phyloP scores from a whole-genome alignment of 2,797 vertebrate species.

The Enoplosus armatus region DNA sequence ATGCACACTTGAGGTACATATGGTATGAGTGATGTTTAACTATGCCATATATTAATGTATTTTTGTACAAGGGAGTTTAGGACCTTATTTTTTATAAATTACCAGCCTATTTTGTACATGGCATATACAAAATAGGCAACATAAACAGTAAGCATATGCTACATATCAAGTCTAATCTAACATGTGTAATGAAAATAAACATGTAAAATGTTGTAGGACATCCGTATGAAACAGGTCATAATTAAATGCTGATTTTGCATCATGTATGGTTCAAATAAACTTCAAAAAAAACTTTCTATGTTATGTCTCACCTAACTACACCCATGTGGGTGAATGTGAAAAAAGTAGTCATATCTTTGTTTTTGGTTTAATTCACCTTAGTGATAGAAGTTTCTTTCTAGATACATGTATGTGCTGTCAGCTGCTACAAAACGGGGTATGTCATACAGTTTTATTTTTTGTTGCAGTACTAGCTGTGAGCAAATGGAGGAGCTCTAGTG shows the following conservation, averaged over 20 bases:
- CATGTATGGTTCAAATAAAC: not conserved
- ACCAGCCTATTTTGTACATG: too few species aligned
- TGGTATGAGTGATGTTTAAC: not conserved
- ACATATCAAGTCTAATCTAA: too few species aligned
- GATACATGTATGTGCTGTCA: not conserved
- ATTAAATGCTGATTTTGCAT: not conserved
- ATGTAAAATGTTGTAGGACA: not conserved
- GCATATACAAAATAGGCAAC: not conserved
- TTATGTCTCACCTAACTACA: not conserved
- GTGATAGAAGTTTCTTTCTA: too few species aligned
- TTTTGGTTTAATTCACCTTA: too few species aligned
- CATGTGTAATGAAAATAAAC: too few species aligned
- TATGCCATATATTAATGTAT: not conserved
- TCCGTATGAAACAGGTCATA: not conserved
- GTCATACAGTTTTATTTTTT: not conserved
- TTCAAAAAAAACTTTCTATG: too few species aligned
- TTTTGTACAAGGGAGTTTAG: not conserved
- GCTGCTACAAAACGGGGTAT: not conserved
- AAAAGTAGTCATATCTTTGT: too few species aligned
- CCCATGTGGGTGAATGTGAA: too few species aligned
- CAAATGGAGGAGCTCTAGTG: slow-evolving; percentile 88
- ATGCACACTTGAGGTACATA: not conserved
- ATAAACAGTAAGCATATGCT: not conserved
- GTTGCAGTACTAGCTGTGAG: slow-evolving; percentile 77
- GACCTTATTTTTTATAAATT: not conserved